phyloP scores from a whole-genome alignment of 2,888 invertebrate genomes.

The Lochmaea capreae region DNA sequence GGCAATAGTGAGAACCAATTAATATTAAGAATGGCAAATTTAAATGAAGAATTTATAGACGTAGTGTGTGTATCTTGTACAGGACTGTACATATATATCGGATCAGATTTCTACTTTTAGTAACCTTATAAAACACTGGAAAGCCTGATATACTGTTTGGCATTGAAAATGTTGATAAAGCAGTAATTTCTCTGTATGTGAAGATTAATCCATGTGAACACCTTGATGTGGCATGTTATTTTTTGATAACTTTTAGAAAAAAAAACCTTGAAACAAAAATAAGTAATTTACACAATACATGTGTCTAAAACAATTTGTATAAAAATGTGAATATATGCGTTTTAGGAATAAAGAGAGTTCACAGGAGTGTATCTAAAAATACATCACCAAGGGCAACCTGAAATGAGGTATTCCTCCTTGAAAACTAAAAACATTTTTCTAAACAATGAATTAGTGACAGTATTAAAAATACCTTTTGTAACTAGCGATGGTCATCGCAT shows the following conservation, averaged over 20 bases:
- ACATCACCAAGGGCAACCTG: slow-evolving; percentile 46
- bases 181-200: neutral
- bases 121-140: neutral
- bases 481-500: neutral
- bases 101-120: too few species aligned
- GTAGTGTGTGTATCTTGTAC: too few species aligned
- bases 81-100: too few species aligned
- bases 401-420: slow-evolving; percentile 36
- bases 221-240: neutral
- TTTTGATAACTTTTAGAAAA: slow-evolving; percentile 12
- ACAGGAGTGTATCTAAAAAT: slow-evolving; percentile 49
- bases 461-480: neutral
- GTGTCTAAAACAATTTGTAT: slow-evolving; percentile 15
- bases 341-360: slow-evolving; percentile 44
- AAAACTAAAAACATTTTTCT: slow-evolving; percentile 13
- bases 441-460: slow-evolving; percentile 8
- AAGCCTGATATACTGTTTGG: neutral
- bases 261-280: slow-evolving; percentile 3
- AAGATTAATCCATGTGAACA: neutral
- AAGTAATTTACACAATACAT: slow-evolving; percentile 8
- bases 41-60: too few species aligned
- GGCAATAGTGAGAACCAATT: too few species aligned
- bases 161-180: neutral
- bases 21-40: too few species aligned
- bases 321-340: slow-evolving; percentile 34